A percentile compares a stretch with the other conserved stretches of the same genome.
These are phyloP conservation scores for Drosophila ironensis DNA, from an alignment of 1,140 invertebrate genomes.

Conservation along the genomic window DNA sequence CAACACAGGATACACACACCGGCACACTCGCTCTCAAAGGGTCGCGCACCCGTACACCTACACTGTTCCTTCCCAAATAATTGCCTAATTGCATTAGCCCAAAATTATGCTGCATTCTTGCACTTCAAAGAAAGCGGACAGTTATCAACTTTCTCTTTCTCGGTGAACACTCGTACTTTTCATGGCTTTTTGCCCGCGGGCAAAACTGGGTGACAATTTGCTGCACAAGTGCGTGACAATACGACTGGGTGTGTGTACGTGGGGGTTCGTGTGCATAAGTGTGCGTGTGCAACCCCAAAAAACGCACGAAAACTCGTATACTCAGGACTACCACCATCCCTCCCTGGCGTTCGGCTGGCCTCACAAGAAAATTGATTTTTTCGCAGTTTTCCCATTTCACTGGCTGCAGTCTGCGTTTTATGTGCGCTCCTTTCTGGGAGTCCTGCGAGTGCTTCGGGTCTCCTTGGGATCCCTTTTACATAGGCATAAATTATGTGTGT, in stretches of 20 bases:
- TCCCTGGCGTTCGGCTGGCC: conserved; percentile 23
- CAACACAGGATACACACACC: conserved; percentile 33
- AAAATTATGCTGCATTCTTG: conserved; percentile 75
- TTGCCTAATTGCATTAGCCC: conserved; percentile 76
- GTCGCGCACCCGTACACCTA: background rate
- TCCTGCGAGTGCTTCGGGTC: conserved; percentile 32
- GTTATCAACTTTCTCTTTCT: conserved; percentile 52
- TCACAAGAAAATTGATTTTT: conserved; percentile 79
- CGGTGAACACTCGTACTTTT: background rate
- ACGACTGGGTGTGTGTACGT: background rate
- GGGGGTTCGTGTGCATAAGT: conserved; percentile 13
- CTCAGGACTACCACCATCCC: conserved; percentile 28
- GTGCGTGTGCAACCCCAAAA: conserved; percentile 63
- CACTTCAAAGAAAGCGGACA: conserved; percentile 59
- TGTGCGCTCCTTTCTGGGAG: conserved; percentile 49
- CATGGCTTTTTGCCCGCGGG: background rate
- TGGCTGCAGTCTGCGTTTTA: conserved; percentile 74
- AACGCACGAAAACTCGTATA: conserved; percentile 27
- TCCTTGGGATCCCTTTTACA: conserved; percentile 38
- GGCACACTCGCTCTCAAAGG: background rate
- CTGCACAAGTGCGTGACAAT: conserved; percentile 71
- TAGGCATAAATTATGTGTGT: conserved; percentile 73
- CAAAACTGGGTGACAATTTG: conserved; percentile 75
- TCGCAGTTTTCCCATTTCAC: conserved; percentile 58
- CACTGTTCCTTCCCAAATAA: conserved; percentile 38